Evolutionary conservation across 2,888 invertebrate genomes (phyloP).

Genomic region (Ochropleura leucogaster): DNA sequence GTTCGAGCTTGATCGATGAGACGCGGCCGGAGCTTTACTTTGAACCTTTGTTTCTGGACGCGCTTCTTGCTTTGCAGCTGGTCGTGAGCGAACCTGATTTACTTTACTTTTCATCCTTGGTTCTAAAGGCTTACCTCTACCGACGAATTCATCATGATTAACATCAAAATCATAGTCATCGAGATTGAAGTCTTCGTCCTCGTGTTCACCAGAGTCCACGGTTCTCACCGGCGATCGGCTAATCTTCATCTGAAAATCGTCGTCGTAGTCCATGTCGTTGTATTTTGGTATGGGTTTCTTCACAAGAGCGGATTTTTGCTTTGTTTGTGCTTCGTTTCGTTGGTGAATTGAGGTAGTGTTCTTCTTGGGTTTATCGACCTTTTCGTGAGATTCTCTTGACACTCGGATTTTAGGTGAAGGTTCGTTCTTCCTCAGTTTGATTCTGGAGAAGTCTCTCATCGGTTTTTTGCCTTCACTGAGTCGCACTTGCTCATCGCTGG

Average conservation of each 20-base stretch:
- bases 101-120: slow-evolving; percentile 73
- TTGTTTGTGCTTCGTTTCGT: slow-evolving; percentile 20
- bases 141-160: slow-evolving; percentile 82
- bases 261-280: slow-evolving; percentile 78
- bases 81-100: slow-evolving; percentile 24
- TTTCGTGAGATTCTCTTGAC: slow-evolving; percentile 64
- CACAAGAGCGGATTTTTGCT: slow-evolving; percentile 68
- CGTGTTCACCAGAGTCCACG: slow-evolving; percentile 79
- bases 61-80: slow-evolving; percentile 28
- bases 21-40: slow-evolving; percentile 54
- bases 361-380: slow-evolving; percentile 38
- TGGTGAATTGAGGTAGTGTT: slow-evolving; percentile 29
- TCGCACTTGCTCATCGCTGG: slow-evolving; percentile 64
- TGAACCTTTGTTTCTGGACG: slow-evolving; percentile 61
- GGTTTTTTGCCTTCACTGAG: slow-evolving; percentile 59
- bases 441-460: slow-evolving; percentile 52
- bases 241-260: slow-evolving; percentile 78
- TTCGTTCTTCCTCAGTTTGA: slow-evolving; percentile 25
- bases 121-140: slow-evolving; percentile 80
- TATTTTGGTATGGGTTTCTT: slow-evolving; percentile 85
- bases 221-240: slow-evolving; percentile 66
- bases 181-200: slow-evolving; percentile 85
- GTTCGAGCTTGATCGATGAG: slow-evolving; percentile 32
- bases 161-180: slow-evolving; percentile 86
- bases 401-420: slow-evolving; percentile 39